Conservation (phyloP, 2,113 vertebrate species). For the Puntigrus tetrazona region DNA sequence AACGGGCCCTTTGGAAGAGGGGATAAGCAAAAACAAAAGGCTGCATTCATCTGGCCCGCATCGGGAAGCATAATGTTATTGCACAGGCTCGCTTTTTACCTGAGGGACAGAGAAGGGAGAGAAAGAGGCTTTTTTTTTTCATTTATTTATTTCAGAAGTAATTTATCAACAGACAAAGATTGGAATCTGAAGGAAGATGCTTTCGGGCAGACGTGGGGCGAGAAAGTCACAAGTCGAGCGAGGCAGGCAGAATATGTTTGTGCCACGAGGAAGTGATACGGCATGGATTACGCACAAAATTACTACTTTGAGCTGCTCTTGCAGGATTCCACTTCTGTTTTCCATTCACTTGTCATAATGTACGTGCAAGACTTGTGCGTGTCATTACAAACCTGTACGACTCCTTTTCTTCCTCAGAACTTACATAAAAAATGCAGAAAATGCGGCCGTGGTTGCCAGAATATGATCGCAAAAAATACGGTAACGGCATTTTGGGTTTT, state of each 20-base stretch:
- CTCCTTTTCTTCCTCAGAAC: not conserved
- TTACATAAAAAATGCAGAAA: too few relatives aligned
- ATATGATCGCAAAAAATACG: too few relatives aligned
- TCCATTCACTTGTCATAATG: not conserved
- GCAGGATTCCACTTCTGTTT: not conserved
- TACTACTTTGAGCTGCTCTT: not conserved
- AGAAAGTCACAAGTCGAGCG: not conserved
- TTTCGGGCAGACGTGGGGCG: not conserved
- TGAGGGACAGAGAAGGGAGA: constrained; percentile 36
- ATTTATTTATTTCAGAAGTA: not conserved
- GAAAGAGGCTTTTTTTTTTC: not conserved
- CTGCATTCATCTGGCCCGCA: constrained; percentile 58
- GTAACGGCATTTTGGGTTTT: too few relatives aligned
- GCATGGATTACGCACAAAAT: not conserved
- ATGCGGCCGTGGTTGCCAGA: too few relatives aligned
- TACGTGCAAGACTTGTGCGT: not conserved
- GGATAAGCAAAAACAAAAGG: constrained; percentile 60
- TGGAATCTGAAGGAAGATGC: not conserved
- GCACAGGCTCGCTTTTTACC: constrained; percentile 56
- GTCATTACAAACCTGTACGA: not conserved
- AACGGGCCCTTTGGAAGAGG: constrained; percentile 51
- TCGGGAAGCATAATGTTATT: constrained; percentile 58
- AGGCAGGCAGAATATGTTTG: not conserved
- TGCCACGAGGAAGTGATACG: not conserved
- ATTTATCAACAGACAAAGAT: not conserved